A percentile compares a stretch with the other conserved stretches of the same genome.
These are phyloP conservation scores for Drosophila pallidifrons DNA, from an alignment of 1,140 invertebrate species.

Conservation along the genomic window DNA sequence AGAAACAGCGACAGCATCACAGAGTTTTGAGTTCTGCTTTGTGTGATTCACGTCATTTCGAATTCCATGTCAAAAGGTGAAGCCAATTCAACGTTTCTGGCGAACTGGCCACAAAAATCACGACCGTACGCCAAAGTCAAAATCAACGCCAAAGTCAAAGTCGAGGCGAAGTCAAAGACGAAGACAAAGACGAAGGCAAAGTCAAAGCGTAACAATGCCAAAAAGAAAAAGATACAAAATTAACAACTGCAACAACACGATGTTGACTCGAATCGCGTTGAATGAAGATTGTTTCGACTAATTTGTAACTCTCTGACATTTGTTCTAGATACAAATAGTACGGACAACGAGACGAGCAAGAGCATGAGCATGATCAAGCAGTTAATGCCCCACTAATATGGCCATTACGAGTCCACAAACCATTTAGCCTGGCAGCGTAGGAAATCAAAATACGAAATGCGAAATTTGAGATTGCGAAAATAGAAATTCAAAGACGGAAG, in stretches of 20 bases:
- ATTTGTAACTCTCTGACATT: constrained; percentile 63
- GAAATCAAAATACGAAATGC: constrained; percentile 24
- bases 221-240: constrained; percentile 27
- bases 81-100: constrained; percentile 79
- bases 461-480: constrained; percentile 16
- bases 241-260: constrained; percentile 40
- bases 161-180: constrained; percentile 21
- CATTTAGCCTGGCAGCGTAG: constrained; percentile 1
- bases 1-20: constrained; percentile 4
- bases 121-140: constrained; percentile 45
- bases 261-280: constrained; percentile 54
- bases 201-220: constrained; percentile 32
- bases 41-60: constrained; percentile 79
- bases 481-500: constrained; percentile 69
- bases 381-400: constrained; percentile 76
- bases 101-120: constrained; percentile 79
- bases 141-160: constrained; percentile 4
- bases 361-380: constrained; percentile 2
- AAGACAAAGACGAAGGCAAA: neutral
- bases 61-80: constrained; percentile 83
- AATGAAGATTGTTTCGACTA: constrained; percentile 67
- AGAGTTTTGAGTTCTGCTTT: constrained; percentile 59
- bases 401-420: constrained; percentile 55
- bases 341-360: neutral
- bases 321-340: constrained; percentile 22